Percentiles rank a stretch among this genome's conserved stretches.
These are phyloP conservation scores for Enteromius afrohamiltoni DNA, from an alignment of 2,797 vertebrate genomes.

Conservation along the genomic window DNA sequence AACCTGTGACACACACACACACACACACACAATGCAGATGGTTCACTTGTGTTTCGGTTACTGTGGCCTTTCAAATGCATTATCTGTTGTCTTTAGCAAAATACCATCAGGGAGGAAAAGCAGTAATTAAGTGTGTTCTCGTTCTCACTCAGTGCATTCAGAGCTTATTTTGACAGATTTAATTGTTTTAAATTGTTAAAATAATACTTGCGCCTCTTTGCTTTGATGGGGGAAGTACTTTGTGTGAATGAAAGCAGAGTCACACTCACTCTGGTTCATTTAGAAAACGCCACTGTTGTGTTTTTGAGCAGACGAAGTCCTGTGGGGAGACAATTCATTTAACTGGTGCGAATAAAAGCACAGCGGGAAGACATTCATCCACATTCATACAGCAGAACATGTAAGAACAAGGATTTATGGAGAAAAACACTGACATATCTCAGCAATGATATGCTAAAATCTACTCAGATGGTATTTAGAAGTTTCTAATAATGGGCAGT, in stretches of 20 bases:
- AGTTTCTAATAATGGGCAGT: neutral
- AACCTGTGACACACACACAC: constrained; percentile 56
- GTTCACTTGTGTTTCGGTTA: constrained; percentile 56
- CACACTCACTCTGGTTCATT: constrained; percentile 71
- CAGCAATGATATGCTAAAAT: neutral
- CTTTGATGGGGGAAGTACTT: constrained; percentile 69
- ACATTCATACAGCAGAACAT: constrained; percentile 24
- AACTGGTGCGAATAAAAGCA: constrained; percentile 42
- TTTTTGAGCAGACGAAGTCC: constrained; percentile 23
- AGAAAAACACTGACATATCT: constrained; percentile 44
- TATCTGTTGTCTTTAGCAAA: constrained; percentile 68
- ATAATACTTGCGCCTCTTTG: constrained; percentile 78
- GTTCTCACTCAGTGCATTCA: constrained; percentile 73
- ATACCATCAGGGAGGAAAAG: constrained; percentile 72
- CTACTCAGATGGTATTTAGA: constrained; percentile 10
- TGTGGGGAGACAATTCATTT: constrained; percentile 40
- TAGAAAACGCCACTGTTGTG: constrained; percentile 21
- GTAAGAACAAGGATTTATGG: constrained; percentile 69
- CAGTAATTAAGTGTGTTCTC: constrained; percentile 77
- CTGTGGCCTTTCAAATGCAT: constrained; percentile 48
- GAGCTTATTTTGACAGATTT: constrained; percentile 83
- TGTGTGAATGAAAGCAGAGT: constrained; percentile 76
- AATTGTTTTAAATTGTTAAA: constrained; percentile 82
- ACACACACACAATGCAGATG: constrained; percentile 59
- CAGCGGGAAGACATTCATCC: constrained; percentile 40